Evolutionary conservation across 2,797 vertebrate genomes (phyloP).

Genomic region (Enteromius unitaeniatus): DNA sequence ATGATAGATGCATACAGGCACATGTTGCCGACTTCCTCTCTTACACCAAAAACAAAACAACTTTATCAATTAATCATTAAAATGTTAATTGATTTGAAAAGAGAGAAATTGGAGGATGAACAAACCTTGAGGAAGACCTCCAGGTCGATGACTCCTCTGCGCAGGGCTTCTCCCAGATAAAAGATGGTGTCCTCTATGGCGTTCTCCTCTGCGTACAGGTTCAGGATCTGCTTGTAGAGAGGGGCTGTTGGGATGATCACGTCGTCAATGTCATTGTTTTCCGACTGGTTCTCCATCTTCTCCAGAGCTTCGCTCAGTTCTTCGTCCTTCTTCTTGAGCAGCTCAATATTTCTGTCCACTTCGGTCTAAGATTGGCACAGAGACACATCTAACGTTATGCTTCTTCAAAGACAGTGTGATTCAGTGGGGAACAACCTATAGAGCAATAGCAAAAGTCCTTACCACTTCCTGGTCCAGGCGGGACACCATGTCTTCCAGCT

Average conservation of each 20-base stretch:
- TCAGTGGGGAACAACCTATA: not conserved
- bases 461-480: slow-evolving; percentile 98
- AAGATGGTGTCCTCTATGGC: slow-evolving; percentile 99
- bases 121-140: slow-evolving; percentile 98
- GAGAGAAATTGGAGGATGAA: too few relatives aligned
- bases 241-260: slow-evolving; percentile 97
- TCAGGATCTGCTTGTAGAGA: slow-evolving; percentile 98
- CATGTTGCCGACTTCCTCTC: too few relatives aligned
- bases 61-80: too few relatives aligned
- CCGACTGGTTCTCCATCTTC: slow-evolving; percentile 98
- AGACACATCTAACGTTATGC: not conserved
- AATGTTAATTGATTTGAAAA: not conserved
- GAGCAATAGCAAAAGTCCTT: slow-evolving; percentile 64
- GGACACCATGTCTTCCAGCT: slow-evolving; percentile 96
- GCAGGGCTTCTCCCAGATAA: slow-evolving; percentile 95
- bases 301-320: slow-evolving; percentile 96
- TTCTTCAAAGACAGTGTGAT: not conserved
- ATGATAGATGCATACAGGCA: too few relatives aligned
- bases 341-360: slow-evolving; percentile 96
- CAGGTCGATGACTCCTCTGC: slow-evolving; percentile 95
- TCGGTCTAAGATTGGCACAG: slow-evolving; percentile 79
- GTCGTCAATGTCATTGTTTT: slow-evolving; percentile 98
- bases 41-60: too few relatives aligned
- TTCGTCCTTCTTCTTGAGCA: slow-evolving; percentile 96
- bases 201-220: slow-evolving; percentile 98